Conservation (phyloP, 2,888 invertebrate species). For the Patella ulyssiponensis region DNA sequence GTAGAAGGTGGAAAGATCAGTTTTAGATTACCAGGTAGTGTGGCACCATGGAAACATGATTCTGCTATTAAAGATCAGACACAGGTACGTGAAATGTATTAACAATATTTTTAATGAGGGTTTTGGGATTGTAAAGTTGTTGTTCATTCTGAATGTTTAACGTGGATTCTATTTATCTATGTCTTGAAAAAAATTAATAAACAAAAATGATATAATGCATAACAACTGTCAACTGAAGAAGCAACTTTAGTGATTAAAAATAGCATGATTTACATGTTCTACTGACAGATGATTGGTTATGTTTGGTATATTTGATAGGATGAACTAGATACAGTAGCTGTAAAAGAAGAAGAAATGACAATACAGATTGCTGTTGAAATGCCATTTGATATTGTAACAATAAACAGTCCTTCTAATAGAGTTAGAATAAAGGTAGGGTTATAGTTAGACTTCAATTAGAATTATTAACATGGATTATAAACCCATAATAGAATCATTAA, state of each 20-base stretch:
- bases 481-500: too few relatives aligned
- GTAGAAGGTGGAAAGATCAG: slow-evolving; percentile 69
- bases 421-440: slow-evolving; percentile 65
- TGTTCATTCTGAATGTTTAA: too few relatives aligned
- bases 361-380: slow-evolving; percentile 69
- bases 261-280: too few relatives aligned
- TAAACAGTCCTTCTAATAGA: slow-evolving; percentile 67
- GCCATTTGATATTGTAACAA: slow-evolving; percentile 70
- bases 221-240: too few relatives aligned
- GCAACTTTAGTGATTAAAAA: too few relatives aligned
- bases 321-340: slow-evolving; percentile 44
- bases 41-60: slow-evolving; percentile 69
- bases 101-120: too few relatives aligned
- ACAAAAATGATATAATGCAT: too few relatives aligned
- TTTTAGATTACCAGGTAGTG: slow-evolving; percentile 69
- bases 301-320: slow-evolving; percentile 33
- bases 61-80: slow-evolving; percentile 58
- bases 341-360: slow-evolving; percentile 47
- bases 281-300: too few relatives aligned
- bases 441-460: not conserved
- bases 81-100: slow-evolving; percentile 51
- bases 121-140: too few relatives aligned
- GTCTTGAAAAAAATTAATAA: too few relatives aligned
- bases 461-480: too few relatives aligned
- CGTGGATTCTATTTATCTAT: too few relatives aligned